Percentiles rank a stretch among this genome's conserved stretches.
phyloP scores from a whole-genome alignment of 2,113 vertebrate genomes.

The Pterocles gutturalis region DNA sequence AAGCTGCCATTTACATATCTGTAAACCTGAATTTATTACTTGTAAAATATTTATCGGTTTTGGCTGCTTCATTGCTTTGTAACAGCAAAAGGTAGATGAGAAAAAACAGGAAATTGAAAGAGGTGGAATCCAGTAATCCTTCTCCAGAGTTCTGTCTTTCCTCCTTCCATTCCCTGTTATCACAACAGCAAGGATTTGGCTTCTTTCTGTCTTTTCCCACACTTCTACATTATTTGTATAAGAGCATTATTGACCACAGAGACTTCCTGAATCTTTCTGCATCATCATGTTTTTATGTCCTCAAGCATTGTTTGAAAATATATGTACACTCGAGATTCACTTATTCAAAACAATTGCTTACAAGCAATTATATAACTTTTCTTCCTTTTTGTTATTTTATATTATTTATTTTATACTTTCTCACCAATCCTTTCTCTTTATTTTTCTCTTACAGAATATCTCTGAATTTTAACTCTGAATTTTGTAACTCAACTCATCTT shows the following conservation, averaged over 20 bases:
- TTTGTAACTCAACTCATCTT: background rate
- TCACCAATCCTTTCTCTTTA: background rate
- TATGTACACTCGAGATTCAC: background rate
- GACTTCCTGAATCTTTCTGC: slow-evolving; percentile 28
- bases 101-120: background rate
- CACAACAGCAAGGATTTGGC: background rate
- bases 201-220: slow-evolving; percentile 29
- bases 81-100: background rate
- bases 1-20: background rate
- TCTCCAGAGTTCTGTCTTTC: background rate
- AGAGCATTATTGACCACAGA: background rate
- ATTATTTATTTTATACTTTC: background rate
- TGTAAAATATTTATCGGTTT: background rate
- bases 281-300: background rate
- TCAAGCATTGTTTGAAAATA: background rate
- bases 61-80: background rate
- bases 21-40: background rate
- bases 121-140: background rate
- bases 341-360: background rate
- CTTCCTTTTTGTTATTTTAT: background rate
- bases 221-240: background rate
- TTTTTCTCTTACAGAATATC: background rate
- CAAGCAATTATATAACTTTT: background rate
- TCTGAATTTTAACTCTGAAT: background rate
- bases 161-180: background rate